Evolutionary conservation across 2,888 invertebrate species (phyloP), one percentile per base, ranked within the genome.

Genomic region (Orthosia cruda): DNA sequence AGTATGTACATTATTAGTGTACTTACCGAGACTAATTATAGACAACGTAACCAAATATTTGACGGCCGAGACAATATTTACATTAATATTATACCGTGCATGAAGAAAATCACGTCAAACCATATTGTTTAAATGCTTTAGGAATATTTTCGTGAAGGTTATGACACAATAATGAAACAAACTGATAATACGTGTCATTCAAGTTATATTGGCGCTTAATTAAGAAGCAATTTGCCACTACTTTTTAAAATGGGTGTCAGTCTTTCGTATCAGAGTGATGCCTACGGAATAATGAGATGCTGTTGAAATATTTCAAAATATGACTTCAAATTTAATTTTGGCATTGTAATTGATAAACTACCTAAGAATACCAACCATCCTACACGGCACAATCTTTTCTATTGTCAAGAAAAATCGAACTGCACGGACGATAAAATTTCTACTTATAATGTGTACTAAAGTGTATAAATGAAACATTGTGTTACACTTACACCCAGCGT

Each of bases 31-130:
- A 74, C 81, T 74, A 84, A 87, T 84, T 77, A 72, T 71, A 80
- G 71, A 76, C 66, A 81, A 74, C 59, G 75, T 67, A 66, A 77
- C 73, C 66, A 87, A 83, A 83, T 83, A 83, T 87, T 85, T 87
- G 59, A 72, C 58, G 58, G 20, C 45, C 64, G 68, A 70, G 74
- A 83, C 80, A 78, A 84, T 83, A 71, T 88, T 88, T 80, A 75
- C 83, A 78, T 77, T 73, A 77, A 55, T 76, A 71, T 71, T 79
- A 55, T 59, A 65, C 55, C 62, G 18, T 64, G 55, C 68, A 69
- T 71, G 75, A 59, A 62, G 65, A 78, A 66, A 80, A 45, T 76
- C 11, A 65, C 71, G 77, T 78, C 79, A 69, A 75, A 54, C 59
- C 32, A 47, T 47, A 71, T 84, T 77, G 79, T 76, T 49, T 69